Conservation (phyloP, 1,140 invertebrate species). For the Papilio xuthus region DNA sequence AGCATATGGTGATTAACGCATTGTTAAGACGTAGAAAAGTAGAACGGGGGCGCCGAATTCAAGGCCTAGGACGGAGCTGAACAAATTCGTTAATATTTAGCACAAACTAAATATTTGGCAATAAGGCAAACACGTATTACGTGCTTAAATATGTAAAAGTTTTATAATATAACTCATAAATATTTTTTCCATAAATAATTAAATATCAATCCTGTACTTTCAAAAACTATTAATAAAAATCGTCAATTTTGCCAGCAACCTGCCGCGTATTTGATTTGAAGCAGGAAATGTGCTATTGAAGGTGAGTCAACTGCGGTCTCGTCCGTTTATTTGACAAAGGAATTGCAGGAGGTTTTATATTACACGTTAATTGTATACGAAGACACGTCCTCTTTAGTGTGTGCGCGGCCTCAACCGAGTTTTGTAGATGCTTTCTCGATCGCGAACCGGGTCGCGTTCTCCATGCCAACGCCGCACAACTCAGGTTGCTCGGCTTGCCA, state of each 20-base stretch:
- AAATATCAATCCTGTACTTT: no score
- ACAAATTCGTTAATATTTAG: conserved; percentile 63
- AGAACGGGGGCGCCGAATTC: conserved; percentile 70
- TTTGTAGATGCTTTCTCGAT: conserved; percentile 81
- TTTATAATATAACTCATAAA: conserved; percentile 35
- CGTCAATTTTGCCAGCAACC: neutral
- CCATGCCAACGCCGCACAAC: conserved; percentile 66
- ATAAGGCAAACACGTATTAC: conserved; percentile 16
- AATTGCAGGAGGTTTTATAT: conserved; percentile 36
- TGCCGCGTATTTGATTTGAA: neutral
- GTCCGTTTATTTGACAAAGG: conserved; percentile 19
- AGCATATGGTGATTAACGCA: conserved; percentile 62
- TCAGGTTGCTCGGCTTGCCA: conserved; percentile 52
- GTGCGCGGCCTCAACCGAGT: conserved; percentile 79
- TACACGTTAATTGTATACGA: conserved; percentile 51
- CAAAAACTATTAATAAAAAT: no score
- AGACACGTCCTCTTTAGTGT: conserved; percentile 63
- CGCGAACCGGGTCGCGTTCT: conserved; percentile 80
- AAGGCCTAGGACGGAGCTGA: conserved; percentile 66
- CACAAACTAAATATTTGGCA: conserved; percentile 48
- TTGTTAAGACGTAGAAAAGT: conserved; percentile 73
- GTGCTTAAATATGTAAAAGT: conserved; percentile 1
- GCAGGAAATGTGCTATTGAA: conserved; percentile 12
- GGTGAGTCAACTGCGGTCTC: conserved; percentile 25
- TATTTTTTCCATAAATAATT: no score